A percentile compares a stretch with the other conserved stretches of the same genome.
Conservation (phyloP, 2,888 invertebrate species). For the Bhutanitis thaidina region DNA sequence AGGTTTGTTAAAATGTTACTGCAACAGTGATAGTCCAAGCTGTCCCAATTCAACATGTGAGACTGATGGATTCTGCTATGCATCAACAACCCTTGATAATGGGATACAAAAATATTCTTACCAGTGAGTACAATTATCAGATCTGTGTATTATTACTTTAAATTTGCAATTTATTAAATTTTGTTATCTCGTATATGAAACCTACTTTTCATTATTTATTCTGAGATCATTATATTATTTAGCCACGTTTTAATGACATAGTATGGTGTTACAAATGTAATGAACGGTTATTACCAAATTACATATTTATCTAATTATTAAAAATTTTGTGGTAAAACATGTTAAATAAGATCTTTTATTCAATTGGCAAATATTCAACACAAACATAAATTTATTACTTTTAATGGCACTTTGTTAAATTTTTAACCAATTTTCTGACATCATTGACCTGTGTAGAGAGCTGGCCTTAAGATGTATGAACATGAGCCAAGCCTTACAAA, state of each 20-base stretch:
- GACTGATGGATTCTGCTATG: constrained; percentile 94
- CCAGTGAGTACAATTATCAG: constrained; percentile 87
- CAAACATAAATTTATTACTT: constrained; percentile 35
- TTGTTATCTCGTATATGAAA: no score
- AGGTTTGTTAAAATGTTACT: constrained; percentile 89
- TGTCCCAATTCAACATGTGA: constrained; percentile 89
- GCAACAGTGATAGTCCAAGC: constrained; percentile 89
- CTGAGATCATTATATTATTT: no score
- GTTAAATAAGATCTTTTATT: not conserved
- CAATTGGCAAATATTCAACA: constrained; percentile 65
- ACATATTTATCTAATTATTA: constrained; percentile 25
- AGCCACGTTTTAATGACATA: not conserved
- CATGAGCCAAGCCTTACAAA: constrained; percentile 79
- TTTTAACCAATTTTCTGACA: constrained; percentile 58
- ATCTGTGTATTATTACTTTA: not conserved
- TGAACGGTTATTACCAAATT: constrained; percentile 22
- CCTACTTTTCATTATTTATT: no score
- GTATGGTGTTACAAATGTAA: not conserved
- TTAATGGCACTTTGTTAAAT: constrained; percentile 29
- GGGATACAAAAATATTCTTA: constrained; percentile 83
- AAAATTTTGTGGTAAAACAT: not conserved
- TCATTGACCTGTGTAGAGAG: constrained; percentile 63
- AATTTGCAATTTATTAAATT: no score
- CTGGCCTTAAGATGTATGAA: constrained; percentile 80
- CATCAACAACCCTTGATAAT: constrained; percentile 84